Base-by-base conservation (phyloP, 2,113 vertebrate species). In the Numida meleagris region DNA sequence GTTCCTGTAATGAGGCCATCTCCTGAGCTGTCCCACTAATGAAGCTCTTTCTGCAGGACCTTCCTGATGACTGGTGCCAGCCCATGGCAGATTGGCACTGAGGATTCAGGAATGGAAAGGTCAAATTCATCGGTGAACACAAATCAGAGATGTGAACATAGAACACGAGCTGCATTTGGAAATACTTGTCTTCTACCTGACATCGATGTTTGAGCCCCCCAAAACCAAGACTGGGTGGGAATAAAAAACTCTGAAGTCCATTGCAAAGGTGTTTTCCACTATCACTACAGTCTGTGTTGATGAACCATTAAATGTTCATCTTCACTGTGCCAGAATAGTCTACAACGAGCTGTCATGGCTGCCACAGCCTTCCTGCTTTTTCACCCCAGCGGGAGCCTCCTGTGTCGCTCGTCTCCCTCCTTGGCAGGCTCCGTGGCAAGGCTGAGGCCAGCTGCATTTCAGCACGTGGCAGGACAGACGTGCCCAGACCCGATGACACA, bases 381-480 rank as follows among this genome's bases (percentile, higher is more conserved):
- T 21, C n/a, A 53, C 31, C 31, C 38, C 63, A 4, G 21, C 3
- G 2, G 46, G 33, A 79, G 38, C 50, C 25, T 51, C 76, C 48
- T 4, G 31, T 8, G 1, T 17, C 7, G 3, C 36, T 8, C 16
- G 16, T 23, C 25, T 40, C 61, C 36, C 61, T 63, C 16, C 36
- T 5, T 8, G 24, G 36, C 61, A 27, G 36, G 33, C 23, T 31
- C 33, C 33, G 48, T 19, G 46, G 38, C 33, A 3, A 0, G 51
- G 80, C 19, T 24, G 27, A 36, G 33, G 40, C 13, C 40, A 18
- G 68, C 9, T 27, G n/a, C 19, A 8, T 23, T 33, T 25, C 25
- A 24, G 23, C 50, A 34, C 2, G 0, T 6, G 1, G 4, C 2
- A 0, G 23, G 36, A 57, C 1, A 4, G 31, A 65, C 2, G 6